A percentile compares a stretch with the other conserved stretches of the same genome.
Evolutionary conservation across 1,140 invertebrate species (phyloP).

Genomic region (Caenorhabditis tropicalis): DNA sequence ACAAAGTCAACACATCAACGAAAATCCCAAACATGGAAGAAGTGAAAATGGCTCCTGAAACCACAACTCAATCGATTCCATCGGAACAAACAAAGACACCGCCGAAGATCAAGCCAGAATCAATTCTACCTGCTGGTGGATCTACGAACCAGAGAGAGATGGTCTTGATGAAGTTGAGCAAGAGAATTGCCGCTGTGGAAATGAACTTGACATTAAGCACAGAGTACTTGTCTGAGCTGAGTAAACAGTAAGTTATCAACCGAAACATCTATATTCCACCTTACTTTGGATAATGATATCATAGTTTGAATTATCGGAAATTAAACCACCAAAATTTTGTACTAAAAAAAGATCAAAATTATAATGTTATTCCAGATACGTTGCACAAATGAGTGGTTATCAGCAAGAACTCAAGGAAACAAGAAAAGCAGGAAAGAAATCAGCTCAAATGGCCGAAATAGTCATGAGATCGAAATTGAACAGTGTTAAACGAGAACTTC

Average conservation of each 20-base stretch:
- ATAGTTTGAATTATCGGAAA: no score
- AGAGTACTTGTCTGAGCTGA: conserved; percentile 92
- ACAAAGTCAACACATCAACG: not conserved
- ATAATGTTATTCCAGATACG: not conserved
- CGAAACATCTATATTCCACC: no score
- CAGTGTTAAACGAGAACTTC: not conserved
- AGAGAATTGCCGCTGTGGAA: conserved; percentile 92
- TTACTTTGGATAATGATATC: no score
- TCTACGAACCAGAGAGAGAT: conserved; percentile 78
- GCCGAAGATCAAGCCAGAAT: not conserved
- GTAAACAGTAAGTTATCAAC: conserved; percentile 88
- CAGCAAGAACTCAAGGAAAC: conserved; percentile 19
- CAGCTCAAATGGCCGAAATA: not conserved
- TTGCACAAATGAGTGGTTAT: conserved; percentile 22
- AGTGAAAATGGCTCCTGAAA: not conserved
- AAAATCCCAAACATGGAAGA: not conserved
- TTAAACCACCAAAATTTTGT: no score
- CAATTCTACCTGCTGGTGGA: conserved; percentile 9
- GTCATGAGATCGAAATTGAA: conserved; percentile 7
- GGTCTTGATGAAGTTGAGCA: conserved; percentile 90
- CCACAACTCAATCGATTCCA: not conserved
- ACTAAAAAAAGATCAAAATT: conserved; percentile 69
- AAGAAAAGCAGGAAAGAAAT: not conserved
- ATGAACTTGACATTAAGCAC: conserved; percentile 93
- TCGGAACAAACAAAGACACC: not conserved